Evolutionary conservation across 1,140 invertebrate species (phyloP), one percentile per base, ranked within the genome.

Genomic region (Neuroterus valhalla): DNA sequence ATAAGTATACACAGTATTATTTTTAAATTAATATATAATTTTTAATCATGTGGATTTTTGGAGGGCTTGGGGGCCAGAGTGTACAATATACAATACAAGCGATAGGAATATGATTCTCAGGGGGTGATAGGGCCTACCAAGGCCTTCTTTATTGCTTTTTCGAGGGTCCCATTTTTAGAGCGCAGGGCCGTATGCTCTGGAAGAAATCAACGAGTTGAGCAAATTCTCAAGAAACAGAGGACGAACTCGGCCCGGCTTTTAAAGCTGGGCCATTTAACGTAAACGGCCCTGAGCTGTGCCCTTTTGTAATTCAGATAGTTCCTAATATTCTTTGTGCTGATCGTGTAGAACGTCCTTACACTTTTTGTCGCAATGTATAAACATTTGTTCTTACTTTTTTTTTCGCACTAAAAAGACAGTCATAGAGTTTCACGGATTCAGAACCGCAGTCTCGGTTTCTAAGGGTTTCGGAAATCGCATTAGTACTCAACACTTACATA

Each of bases 11-110:
- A 73, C 14, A 69, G 50, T 78, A 12, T 72, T 89, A 88, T 88
- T 89, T 89, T 89, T 89, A 89, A 89, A 89, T 89, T 88, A 89
- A 89, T 89, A 86, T 89, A 88, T 87, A 89, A 88, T 89, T 89
- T 84, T 89, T 87, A 89, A 84, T 88, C 85, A 83, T 84, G 84
- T 89, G 84, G 82, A 84, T 88, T 85, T 78, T 77, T 76, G 79
- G 80, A 82, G 72, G 80, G 77, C 78, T 77, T 71, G 79, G 81
- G 74, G 81, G 79, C 81, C 78, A 84, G 76, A 84, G 87, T 89
- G 82, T 89, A 89, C 87, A 89, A 90, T 89, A 88, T 88, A 89
- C 86, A 89, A 87, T 89, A 89, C 87, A 89, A 89, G 86, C 86
- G 84, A 87, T 86, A 86, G 84, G 84, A 88, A 89, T 89, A 89